These are phyloP conservation scores for Cephalophus harveyi DNA, from an alignment of 2,113 vertebrate species.

Conservation along the genomic window DNA sequence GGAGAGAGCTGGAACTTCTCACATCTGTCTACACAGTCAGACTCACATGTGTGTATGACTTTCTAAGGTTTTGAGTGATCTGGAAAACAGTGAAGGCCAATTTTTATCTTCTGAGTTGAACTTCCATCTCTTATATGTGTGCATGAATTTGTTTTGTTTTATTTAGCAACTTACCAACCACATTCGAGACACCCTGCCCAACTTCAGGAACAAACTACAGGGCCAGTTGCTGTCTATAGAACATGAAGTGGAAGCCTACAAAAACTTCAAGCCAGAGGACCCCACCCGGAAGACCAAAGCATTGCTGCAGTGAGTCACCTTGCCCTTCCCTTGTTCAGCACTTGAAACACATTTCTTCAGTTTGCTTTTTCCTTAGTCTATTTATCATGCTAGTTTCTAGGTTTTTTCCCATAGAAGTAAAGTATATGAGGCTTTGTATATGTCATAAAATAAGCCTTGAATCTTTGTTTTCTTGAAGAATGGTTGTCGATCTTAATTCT, in stretches of 20 bases:
- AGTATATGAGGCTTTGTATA: background rate
- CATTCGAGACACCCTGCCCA: slow-evolving; percentile 90
- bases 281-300: slow-evolving; percentile 90
- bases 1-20: background rate
- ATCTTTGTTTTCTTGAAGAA: background rate
- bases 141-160: slow-evolving; percentile 59
- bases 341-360: background rate
- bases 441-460: background rate
- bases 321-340: background rate
- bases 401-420: background rate
- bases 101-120: slow-evolving; percentile 8
- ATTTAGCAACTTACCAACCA: slow-evolving; percentile 94
- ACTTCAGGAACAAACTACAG: slow-evolving; percentile 89
- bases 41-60: background rate
- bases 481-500: background rate
- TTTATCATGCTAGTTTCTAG: background rate
- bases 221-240: slow-evolving; percentile 86
- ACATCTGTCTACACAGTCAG: too few species aligned
- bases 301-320: slow-evolving; percentile 88
- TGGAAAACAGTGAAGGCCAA: background rate
- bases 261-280: slow-evolving; percentile 87
- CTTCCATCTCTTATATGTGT: background rate
- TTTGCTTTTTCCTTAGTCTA: background rate
- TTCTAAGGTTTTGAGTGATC: background rate
- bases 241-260: slow-evolving; percentile 90